Evolutionary conservation across 2,888 invertebrate species (phyloP).

Genomic region (Gryllus longicercus): DNA sequence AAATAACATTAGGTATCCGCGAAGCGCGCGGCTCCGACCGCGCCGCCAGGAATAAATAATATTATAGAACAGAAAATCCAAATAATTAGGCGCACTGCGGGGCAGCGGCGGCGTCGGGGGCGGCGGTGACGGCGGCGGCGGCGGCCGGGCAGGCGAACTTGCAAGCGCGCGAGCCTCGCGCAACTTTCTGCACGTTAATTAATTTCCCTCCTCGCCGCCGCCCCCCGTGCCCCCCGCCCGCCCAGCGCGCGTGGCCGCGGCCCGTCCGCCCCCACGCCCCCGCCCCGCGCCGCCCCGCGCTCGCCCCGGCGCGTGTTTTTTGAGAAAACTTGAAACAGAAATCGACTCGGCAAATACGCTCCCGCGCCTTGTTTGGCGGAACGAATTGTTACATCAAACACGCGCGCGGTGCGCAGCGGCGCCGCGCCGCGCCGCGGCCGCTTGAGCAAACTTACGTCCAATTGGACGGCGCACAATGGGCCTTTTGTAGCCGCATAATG

Average conservation of each 20-base stretch:
- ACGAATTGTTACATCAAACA: constrained; percentile 17
- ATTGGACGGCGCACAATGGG: constrained; percentile 1
- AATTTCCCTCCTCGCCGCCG: neutral
- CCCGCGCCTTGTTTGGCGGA: constrained; percentile 7
- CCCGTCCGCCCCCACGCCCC: neutral
- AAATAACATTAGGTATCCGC: constrained; percentile 17
- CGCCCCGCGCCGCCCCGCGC: neutral
- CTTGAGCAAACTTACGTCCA: constrained; percentile 2
- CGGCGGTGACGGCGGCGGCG: neutral
- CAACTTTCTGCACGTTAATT: constrained; percentile 17
- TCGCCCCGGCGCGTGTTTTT: neutral
- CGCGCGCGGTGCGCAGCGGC: neutral
- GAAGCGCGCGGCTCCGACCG: neutral
- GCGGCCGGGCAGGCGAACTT: neutral
- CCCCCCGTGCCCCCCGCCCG: neutral
- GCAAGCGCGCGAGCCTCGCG: neutral
- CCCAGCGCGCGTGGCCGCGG: neutral
- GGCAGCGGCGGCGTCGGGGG: neutral
- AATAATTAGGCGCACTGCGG: constrained; percentile 10
- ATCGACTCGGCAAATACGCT: constrained; percentile 11
- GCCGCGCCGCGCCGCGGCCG: neutral
- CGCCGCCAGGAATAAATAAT: constrained; percentile 17
- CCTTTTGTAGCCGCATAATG: constrained; percentile 17
- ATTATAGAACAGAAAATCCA: constrained; percentile 2
- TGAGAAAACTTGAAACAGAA: constrained; percentile 17